These are phyloP conservation scores for Hypotaenidia philippensis DNA, from an alignment of 2,797 vertebrate species.

Conservation along the genomic window DNA sequence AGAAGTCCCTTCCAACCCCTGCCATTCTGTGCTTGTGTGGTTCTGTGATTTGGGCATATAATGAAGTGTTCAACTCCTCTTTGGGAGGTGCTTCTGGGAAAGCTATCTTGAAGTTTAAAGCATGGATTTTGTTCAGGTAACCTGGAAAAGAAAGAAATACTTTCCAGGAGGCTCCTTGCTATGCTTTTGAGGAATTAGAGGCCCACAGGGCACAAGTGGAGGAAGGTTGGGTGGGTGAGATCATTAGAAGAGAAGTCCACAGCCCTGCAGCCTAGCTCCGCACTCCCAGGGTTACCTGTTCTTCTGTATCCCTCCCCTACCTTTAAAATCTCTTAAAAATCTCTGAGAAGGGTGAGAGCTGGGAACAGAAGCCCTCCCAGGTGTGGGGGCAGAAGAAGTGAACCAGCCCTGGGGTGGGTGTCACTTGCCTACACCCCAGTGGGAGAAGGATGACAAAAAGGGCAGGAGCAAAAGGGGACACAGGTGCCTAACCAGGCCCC, in stretches of 20 bases:
- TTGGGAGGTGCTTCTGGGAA: neutral
- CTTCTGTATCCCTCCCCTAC: neutral
- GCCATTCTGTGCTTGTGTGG: too few species aligned
- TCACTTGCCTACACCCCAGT: accelerated
- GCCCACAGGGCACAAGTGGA: neutral
- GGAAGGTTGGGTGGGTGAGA: neutral
- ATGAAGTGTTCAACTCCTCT: neutral
- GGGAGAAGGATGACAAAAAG: neutral
- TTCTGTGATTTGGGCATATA: neutral
- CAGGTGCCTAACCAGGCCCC: neutral
- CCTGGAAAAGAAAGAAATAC: neutral
- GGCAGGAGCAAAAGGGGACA: neutral
- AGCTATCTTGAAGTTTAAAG: neutral
- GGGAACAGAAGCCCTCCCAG: neutral
- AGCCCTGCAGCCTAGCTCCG: neutral
- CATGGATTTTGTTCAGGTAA: neutral
- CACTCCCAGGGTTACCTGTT: neutral
- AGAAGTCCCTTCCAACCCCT: too few species aligned
- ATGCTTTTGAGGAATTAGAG: neutral
- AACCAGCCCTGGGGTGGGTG: neutral
- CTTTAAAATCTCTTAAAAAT: neutral
- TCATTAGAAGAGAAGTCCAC: neutral
- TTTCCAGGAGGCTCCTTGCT: neutral
- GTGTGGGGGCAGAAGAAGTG: neutral
- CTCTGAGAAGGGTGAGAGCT: neutral